phyloP scores from a whole-genome alignment of 2,888 invertebrate genomes.

The Linyphia triangularis region DNA sequence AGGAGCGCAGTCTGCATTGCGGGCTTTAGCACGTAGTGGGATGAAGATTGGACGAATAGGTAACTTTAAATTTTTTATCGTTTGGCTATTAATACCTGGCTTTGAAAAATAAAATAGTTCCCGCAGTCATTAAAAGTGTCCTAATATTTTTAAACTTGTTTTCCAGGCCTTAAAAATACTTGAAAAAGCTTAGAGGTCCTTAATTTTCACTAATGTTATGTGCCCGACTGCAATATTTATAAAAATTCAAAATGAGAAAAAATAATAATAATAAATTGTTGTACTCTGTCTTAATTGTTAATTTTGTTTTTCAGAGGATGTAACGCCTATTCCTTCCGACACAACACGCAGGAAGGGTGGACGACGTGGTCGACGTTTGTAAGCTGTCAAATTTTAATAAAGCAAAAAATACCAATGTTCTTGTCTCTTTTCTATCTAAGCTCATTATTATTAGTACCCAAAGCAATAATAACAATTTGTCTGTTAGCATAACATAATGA shows the following conservation, averaged over 20 bases:
- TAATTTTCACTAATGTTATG: too few relatives aligned
- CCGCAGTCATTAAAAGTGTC: too few relatives aligned
- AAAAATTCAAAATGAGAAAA: too few relatives aligned
- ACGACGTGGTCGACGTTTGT: constrained; percentile 99
- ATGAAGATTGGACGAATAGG: constrained; percentile 99
- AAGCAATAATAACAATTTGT: too few relatives aligned
- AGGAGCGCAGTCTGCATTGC: constrained; percentile 96
- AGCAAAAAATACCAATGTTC: not conserved
- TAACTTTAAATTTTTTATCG: constrained; percentile 72
- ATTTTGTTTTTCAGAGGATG: constrained; percentile 85
- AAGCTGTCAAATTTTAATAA: constrained; percentile 79
- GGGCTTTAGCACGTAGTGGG: constrained; percentile 98
- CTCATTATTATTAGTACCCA: too few relatives aligned
- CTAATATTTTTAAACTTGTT: too few relatives aligned
- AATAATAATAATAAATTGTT: too few relatives aligned
- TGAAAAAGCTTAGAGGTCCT: too few relatives aligned
- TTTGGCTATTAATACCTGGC: not conserved
- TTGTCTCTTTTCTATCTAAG: not conserved
- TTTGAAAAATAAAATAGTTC: too few relatives aligned
- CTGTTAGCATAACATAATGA: too few relatives aligned
- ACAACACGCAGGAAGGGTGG: constrained; percentile 99
- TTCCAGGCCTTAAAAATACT: too few relatives aligned
- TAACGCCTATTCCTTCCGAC: constrained; percentile 99
- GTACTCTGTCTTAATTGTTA: not conserved
- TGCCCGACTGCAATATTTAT: too few relatives aligned